Conservation (phyloP, 2,113 vertebrate species). For the Okapia johnstoni region DNA sequence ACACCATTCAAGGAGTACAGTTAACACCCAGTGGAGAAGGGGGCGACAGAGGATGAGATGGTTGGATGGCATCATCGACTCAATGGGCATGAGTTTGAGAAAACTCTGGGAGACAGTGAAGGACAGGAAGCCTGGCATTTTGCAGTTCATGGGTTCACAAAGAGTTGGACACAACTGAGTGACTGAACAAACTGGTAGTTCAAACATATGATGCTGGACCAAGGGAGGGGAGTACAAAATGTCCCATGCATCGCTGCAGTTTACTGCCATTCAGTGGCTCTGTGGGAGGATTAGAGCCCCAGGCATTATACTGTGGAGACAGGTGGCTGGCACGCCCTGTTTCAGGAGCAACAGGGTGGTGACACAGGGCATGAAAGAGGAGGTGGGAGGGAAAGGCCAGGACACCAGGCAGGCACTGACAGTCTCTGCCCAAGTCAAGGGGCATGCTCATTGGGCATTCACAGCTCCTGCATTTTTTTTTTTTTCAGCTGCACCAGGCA, state of each 20-base stretch:
- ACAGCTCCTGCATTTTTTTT: background rate
- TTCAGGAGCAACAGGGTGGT: background rate
- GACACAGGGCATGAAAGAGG: background rate
- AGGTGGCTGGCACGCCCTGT: background rate
- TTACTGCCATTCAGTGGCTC: background rate
- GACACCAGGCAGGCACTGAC: no score
- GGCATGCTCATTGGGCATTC: background rate
- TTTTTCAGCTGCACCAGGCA: background rate
- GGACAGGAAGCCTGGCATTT: background rate
- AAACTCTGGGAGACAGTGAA: background rate
- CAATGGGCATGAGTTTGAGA: background rate
- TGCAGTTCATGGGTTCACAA: background rate
- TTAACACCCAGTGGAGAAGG: background rate
- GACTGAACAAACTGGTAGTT: background rate
- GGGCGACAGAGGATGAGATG: background rate
- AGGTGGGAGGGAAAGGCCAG: background rate
- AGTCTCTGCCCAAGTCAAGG: background rate
- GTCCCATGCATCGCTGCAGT: fast-evolving
- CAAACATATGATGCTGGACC: background rate
- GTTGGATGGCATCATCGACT: background rate
- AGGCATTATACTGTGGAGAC: background rate
- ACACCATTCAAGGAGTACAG: background rate
- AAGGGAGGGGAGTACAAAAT: background rate
- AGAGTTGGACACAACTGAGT: background rate
- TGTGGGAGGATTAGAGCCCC: background rate